These are phyloP conservation scores for Numenius arquata DNA, from an alignment of 2,113 vertebrate species.

Conservation along the genomic window DNA sequence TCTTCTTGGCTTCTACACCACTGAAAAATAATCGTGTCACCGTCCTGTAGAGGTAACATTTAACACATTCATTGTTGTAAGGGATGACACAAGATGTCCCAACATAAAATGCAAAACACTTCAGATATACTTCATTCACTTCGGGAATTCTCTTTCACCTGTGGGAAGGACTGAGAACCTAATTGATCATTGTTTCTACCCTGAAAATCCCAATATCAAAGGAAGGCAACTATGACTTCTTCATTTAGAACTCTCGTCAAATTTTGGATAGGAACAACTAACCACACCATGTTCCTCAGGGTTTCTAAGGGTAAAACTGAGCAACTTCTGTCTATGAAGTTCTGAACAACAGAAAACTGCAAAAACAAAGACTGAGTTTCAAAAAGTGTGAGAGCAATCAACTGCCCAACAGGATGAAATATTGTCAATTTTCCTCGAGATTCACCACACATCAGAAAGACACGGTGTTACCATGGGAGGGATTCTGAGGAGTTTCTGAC, in stretches of 20 bases:
- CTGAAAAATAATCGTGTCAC: neutral
- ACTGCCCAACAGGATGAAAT: neutral
- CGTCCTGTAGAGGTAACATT: neutral
- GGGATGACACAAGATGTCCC: neutral
- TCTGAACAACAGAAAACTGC: neutral
- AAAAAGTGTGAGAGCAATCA: neutral
- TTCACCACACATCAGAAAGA: neutral
- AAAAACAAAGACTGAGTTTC: neutral
- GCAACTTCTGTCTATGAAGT: neutral
- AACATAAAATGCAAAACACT: neutral
- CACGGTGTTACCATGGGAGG: accelerated
- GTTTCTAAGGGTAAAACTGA: neutral
- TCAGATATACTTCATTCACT: neutral
- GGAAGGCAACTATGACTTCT: neutral
- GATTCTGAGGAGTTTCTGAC: neutral
- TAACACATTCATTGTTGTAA: neutral
- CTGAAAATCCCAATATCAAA: neutral
- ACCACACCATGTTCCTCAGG: neutral
- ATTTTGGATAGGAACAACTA: neutral
- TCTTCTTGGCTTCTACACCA: neutral
- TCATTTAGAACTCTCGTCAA: neutral
- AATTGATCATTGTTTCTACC: neutral
- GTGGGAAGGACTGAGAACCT: neutral
- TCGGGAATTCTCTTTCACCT: neutral
- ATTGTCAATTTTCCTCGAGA: neutral